phyloP scores from a whole-genome alignment of 2,888 invertebrate genomes.

The Clostera curtula region DNA sequence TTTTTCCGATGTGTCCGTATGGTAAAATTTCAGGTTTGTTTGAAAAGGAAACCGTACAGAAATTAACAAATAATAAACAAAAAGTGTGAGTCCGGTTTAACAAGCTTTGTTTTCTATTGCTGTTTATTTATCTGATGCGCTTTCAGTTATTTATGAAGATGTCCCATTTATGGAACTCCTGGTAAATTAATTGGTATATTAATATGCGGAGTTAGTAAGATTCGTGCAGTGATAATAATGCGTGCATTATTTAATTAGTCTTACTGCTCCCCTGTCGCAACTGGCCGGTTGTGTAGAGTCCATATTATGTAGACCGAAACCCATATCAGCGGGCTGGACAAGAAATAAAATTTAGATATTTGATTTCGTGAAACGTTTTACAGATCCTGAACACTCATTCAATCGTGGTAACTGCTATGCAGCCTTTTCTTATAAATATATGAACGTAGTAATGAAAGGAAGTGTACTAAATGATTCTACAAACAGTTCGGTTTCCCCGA shows the following conservation, averaged over 20 bases:
- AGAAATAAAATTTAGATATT: constrained; percentile 35
- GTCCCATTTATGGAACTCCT: constrained; percentile 8
- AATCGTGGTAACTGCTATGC: neutral
- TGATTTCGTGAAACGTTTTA: constrained; percentile 15
- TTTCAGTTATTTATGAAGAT: too few relatives aligned
- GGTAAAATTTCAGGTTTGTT: too few relatives aligned
- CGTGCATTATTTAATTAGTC: constrained; percentile 52
- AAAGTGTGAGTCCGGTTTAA: too few relatives aligned
- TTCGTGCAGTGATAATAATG: constrained; percentile 32
- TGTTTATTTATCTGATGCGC: too few relatives aligned
- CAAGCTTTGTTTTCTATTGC: too few relatives aligned
- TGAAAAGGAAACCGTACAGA: too few relatives aligned
- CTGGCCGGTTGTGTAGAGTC: constrained; percentile 54
- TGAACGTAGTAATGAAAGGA: too few relatives aligned
- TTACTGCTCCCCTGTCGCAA: constrained; percentile 65
- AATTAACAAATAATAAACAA: too few relatives aligned
- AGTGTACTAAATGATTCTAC: too few relatives aligned
- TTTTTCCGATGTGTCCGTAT: too few relatives aligned
- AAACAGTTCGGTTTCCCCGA: too few relatives aligned
- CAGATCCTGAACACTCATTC: constrained; percentile 19
- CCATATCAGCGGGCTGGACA: constrained; percentile 62
- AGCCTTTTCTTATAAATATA: too few relatives aligned
- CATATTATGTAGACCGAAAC: constrained; percentile 63
- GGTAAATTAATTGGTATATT: constrained; percentile 11
- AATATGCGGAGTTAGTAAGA: constrained; percentile 17